Conservation (phyloP, 1,140 invertebrate species). For the Eurytemora carolleeae region DNA sequence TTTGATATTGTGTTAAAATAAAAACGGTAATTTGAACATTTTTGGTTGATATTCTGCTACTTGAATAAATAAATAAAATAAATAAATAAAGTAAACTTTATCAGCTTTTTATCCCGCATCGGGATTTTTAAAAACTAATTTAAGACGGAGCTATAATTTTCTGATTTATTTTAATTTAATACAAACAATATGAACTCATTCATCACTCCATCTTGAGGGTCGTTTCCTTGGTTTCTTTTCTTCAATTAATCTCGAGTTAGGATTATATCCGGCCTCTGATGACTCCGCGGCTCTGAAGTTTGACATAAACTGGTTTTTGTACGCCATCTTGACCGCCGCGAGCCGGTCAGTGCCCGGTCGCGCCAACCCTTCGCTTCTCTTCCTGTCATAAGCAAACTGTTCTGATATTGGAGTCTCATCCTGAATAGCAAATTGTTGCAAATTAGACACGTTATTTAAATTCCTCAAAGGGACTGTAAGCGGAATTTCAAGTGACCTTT, state of each 20-base stretch:
- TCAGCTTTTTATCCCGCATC: no score
- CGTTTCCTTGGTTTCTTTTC: not conserved
- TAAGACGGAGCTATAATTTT: no score
- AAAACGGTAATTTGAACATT: no score
- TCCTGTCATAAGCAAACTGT: not conserved
- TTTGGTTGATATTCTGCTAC: no score
- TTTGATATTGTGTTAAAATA: no score
- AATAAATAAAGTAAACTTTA: no score
- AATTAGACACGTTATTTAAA: no score
- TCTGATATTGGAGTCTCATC: not conserved
- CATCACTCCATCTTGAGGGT: not conserved
- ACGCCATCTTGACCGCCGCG: conserved; percentile 1
- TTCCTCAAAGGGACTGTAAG: no score
- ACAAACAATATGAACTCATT: not conserved
- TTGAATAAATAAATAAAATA: no score
- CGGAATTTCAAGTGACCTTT: no score
- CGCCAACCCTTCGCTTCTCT: not conserved
- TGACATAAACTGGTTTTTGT: conserved; percentile 6
- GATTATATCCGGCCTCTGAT: not conserved
- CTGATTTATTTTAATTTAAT: no score
- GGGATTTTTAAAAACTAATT: no score
- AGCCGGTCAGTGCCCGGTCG: not conserved
- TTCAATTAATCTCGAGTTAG: not conserved
- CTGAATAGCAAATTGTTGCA: not conserved
- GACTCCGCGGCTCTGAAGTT: conserved; percentile 5